Base-by-base conservation (phyloP, 2,888 invertebrate genomes). In the Drosophila aldrichi region DNA sequence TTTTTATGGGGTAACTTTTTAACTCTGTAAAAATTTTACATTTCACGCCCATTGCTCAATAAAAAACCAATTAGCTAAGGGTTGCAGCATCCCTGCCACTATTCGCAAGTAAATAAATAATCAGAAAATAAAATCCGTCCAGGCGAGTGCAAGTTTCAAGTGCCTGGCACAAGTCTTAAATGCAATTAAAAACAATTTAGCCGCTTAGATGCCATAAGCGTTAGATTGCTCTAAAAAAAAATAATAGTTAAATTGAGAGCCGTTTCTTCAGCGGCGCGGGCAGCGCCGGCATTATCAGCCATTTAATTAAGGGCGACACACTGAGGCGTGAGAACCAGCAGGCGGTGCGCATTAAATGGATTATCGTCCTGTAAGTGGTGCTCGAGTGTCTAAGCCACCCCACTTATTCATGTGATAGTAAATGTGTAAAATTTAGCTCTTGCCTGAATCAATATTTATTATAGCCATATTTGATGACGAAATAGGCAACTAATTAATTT, bases 121-220 rank as follows among this genome's bases (percentile, higher is more conserved):
- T 64, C 74, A 76, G 58, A 18, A 20, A 61, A 71, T 2, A 77
- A 46, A 51, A 22, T 54, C 43, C 18, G 34, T 22, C 22, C 18
- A 57, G 43, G 46, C 58, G 62, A 54, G 69, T 51, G 48, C 62
- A 56, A 68, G 67, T 72, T 69, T 89, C 65, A 84, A 84, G 88
- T 89, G 82, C 60, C 71, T 63, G 75, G 79, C 52, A 54, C 56
- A 60, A 72, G 82, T 70, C 68, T 69, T 63, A 72, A 67, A 89
- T 79, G 68, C 83, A 84, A 84, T 84, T 84, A 84, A 89, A 84
- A 87, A 84, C 66, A 82, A 87, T 84, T 84, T 83, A 83, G 51
- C 79, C 62, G 89, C 88, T 89, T 73, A 81, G 66, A 69, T 65
- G 73, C 71, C 66, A 76, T 79, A 73, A 63, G 49, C 60, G 67